phyloP scores from a whole-genome alignment of 2,797 vertebrate genomes.

The Ctenopoma kingsleyae region DNA sequence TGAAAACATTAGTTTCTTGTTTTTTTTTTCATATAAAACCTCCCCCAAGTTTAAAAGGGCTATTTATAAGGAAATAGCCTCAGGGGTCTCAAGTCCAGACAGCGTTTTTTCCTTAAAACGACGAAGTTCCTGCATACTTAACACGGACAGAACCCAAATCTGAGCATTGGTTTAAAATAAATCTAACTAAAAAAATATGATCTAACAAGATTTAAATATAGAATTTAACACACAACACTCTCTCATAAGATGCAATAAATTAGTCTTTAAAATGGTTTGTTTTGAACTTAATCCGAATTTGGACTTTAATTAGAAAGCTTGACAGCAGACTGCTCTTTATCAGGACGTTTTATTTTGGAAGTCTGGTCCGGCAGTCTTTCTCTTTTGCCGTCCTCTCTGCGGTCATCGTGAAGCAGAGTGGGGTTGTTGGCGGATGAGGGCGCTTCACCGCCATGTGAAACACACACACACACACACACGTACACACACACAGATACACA shows the following conservation, averaged over 20 bases:
- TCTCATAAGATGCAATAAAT: background rate
- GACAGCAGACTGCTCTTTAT: background rate
- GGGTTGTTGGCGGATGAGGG: constrained; percentile 73
- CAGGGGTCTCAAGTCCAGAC: no score
- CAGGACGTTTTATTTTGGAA: constrained; percentile 60
- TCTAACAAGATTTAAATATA: no score
- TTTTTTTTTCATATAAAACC: no score
- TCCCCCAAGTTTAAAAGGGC: no score
- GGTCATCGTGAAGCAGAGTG: constrained; percentile 48
- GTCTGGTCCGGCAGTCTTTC: constrained; percentile 40
- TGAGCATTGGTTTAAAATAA: no score
- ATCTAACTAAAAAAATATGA: no score
- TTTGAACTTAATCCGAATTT: background rate
- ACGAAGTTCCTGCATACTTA: no score
- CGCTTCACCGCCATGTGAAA: constrained; percentile 71
- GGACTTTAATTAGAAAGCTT: background rate
- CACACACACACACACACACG: constrained; percentile 6
- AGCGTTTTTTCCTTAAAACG: no score
- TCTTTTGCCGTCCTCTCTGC: constrained; percentile 28
- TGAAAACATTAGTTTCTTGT: no score
- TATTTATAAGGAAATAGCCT: no score
- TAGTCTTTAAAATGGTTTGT: background rate
- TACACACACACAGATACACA: constrained; percentile 2
- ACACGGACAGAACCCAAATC: no score
- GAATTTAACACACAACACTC: no score